Evolutionary conservation across 2,113 vertebrate genomes (phyloP), one percentile per base, ranked within the genome.

Genomic region (Festucalex cinctus): DNA sequence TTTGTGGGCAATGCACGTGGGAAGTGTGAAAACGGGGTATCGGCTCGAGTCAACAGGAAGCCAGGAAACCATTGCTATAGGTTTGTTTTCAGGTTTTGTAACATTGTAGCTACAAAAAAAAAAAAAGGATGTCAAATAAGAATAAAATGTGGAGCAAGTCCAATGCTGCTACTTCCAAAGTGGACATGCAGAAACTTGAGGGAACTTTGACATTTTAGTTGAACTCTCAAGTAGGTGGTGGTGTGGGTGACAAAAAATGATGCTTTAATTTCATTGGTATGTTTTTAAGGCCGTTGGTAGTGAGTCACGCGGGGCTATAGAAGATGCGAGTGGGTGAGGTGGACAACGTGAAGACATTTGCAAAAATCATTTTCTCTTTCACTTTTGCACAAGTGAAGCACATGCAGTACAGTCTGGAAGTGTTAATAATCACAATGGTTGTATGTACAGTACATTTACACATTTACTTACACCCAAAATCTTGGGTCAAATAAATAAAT

Each of bases 1-100:
- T 78, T 82, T 81, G 82, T 83, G 85, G 83, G 84, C 84, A 88
- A 86, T 90, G 85, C 78, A 70, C 70, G 86, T 90, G 83, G 88
- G 86, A 90, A 86, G 89, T 90, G 89, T 86, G 86, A 89, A 85
- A 74, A 86, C 78, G 60, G 83, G 78, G 81, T 76, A 81, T 83
- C 82, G 87, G 85, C 76, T 83, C 81, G 76, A 85, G 83, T 86
- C 82, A 74, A 83, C 85, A 84, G 80, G 85, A 89, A 84, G 81
- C 83, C 80, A 82, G 74, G 75, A 68, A 32, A 32, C 2, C 28
- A 79, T 83, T 75, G 53, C 66, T 77, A 74, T 78, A 44, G 70
- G 70, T 79, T 86, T 87, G 73, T 85, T 83, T 80, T 70, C 63
- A 48, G 35, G 28, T 73, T 68, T 74, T 67, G 79, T 68, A 71